These are phyloP conservation scores for Podabrus alpinus DNA, from an alignment of 2,888 invertebrate genomes.

Conservation along the genomic window DNA sequence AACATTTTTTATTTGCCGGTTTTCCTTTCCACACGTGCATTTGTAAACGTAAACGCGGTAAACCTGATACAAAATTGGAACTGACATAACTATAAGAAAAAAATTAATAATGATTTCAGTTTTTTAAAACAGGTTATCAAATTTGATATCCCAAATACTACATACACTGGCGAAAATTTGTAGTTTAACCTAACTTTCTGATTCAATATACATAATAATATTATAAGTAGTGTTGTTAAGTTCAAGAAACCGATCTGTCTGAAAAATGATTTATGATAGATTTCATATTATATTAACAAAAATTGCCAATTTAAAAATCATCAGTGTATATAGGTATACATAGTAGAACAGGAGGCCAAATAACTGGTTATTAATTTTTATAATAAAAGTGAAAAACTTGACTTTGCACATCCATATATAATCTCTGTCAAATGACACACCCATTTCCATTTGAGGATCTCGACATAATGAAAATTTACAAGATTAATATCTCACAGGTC, in stretches of 20 bases:
- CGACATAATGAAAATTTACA: slow-evolving; percentile 12
- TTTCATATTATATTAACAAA: neutral
- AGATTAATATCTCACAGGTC: slow-evolving; percentile 16
- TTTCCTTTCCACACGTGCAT: too few species aligned
- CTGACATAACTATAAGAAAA: too few species aligned
- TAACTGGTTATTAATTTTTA: slow-evolving; percentile 28
- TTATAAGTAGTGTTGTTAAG: neutral
- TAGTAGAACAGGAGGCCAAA: slow-evolving; percentile 5
- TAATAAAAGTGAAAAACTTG: slow-evolving; percentile 24
- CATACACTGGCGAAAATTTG: too few species aligned
- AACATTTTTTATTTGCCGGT: too few species aligned
- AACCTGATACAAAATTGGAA: too few species aligned
- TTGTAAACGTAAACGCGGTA: too few species aligned
- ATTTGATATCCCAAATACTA: too few species aligned
- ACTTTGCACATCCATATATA: slow-evolving; percentile 18
- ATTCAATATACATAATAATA: too few species aligned
- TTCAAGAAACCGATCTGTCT: neutral
- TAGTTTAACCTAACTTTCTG: too few species aligned
- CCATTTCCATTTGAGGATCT: slow-evolving; percentile 20
- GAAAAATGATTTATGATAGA: neutral
- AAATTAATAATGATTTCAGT: too few species aligned
- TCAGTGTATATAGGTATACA: neutral
- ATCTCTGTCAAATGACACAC: slow-evolving; percentile 22
- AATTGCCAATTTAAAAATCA: neutral
- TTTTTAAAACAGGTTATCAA: too few species aligned